Base-by-base conservation (phyloP, 1,140 invertebrate species). In the Procambarus clarkii region DNA sequence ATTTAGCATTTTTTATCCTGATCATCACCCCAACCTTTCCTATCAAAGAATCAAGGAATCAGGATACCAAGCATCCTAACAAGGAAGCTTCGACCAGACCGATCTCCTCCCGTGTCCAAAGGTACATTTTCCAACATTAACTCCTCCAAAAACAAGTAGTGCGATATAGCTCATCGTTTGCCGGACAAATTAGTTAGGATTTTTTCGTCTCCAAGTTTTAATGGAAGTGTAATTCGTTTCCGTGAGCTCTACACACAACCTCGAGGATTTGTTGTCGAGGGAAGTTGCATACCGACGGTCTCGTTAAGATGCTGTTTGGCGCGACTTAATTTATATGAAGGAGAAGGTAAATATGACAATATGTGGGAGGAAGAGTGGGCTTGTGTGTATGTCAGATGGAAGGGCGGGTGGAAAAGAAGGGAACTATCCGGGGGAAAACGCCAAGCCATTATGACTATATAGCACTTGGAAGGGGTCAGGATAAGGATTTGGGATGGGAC, bases 141-240 rank as follows among this genome's bases (percentile, higher is more conserved):
- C 2, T 71, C 69, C 69, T 13, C n/a, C 7, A 18, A 71, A 34
- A 71, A 71, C 69, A 71, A n/a, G 7, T 21, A 13, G 3, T 7
- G 21, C 3, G 4, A 21, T 24, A 71, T 71, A 71, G 24, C 69
- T 71, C 69, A 71, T 71, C 69, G 69, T 71, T 71, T 71, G 18
- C 69, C 7, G 24, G 69, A 71, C 69, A 71, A 71, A 71, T n/a
- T 24, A 71, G 7, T 71, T 71, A 71, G 24, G 69, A 71, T 71
- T 71, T 71, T 71, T 71, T 54, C 50, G 11, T 2, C 24, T 18
- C 4, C 7, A 71, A 71, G 69, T 71, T 71, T 71, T 71, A 71
- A 71, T 71, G 69, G 69, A 71, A 34, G 69, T 24, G 24, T 71
- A 71, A 71, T 71, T 71, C 24, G 69, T 71, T 71, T 71, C 24